These are phyloP conservation scores for Oxygymnocypris stewartii DNA, from an alignment of 2,113 vertebrate genomes.

Conservation along the genomic window DNA sequence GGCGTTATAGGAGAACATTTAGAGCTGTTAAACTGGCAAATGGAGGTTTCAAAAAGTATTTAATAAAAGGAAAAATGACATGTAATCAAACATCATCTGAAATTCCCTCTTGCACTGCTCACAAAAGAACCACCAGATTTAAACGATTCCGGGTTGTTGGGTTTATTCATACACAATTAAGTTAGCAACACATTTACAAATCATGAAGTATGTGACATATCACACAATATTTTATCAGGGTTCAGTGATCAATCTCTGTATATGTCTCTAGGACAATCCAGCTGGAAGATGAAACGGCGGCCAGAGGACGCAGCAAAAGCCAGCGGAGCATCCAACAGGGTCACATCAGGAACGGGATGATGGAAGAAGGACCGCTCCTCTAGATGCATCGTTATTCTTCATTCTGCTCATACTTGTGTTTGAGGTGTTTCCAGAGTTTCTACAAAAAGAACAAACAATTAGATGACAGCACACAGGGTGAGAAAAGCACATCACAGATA, in stretches of 20 bases:
- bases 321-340: slow-evolving; percentile 25
- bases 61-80: background rate
- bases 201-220: slow-evolving; percentile 41
- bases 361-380: slow-evolving; percentile 11
- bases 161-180: slow-evolving; percentile 64
- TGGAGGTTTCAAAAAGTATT: no score
- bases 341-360: slow-evolving; percentile 51
- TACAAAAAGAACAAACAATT: slow-evolving; percentile 39
- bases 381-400: slow-evolving; percentile 59
- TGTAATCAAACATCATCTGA: background rate
- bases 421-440: slow-evolving; percentile 81
- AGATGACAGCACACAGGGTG: background rate
- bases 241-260: slow-evolving; percentile 45
- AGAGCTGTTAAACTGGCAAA: no score
- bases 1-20: no score
- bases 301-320: slow-evolving; percentile 54
- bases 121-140: background rate
- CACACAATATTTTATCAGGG: slow-evolving; percentile 46
- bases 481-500: background rate
- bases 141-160: background rate
- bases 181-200: slow-evolving; percentile 68
- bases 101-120: no score
- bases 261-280: slow-evolving; percentile 4
- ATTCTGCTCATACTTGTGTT: slow-evolving; percentile 72
- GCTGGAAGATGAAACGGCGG: slow-evolving; percentile 32